Base-by-base conservation (phyloP, 2,888 invertebrate genomes). In the Drosophila mayaguana region DNA sequence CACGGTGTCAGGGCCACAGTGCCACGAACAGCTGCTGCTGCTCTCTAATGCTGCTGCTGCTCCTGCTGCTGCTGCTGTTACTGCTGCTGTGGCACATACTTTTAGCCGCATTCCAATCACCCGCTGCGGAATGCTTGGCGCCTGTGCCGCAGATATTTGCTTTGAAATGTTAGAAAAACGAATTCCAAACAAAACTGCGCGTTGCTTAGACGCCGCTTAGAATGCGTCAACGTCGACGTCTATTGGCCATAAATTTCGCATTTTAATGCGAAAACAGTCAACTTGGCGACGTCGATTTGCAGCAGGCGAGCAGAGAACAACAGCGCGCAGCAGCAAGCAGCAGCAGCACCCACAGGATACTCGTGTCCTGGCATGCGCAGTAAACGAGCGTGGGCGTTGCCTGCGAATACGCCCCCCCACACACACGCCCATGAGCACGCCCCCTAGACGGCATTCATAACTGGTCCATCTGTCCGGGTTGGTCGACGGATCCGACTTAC, bases 261-360 rank as follows among this genome's bases (percentile, higher is more conserved):
- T 88, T 91, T 92, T 91, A 89, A 92, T 92, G 91, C 81, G 91
- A 92, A 91, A 92, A 90, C 91, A 92, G 92, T 92, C 92, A 92
- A 91, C 91, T 90, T 89, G 90, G 83, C 91, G 90, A 92, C 91
- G 92, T 91, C 90, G 88, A 77, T 90, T 90, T 89, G 72, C 65
- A 91, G 57, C 85, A 91, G 92, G 92, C 60, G 63, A 72, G 0
- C 92, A 92, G 89, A 42, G 68, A 25, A 2, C 54, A 28, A n/a
- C 18, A 50, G 32, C 22, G 22, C 16, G 14, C 8, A 43, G 42
- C 53, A 34, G n/a, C 20, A 51, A 22, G 20, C 12, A 34, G 40
- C 32, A 9, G 56, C 54, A 28, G n/a, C 20, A 11, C 1, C 20
- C 40, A 40, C 54, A 54, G 54, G 54, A 54, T 7, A 18, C 11